A percentile compares a stretch with the other conserved stretches of the same genome.
phyloP scores from a whole-genome alignment of 1,140 invertebrate genomes.

The Lepidurus packardi region DNA sequence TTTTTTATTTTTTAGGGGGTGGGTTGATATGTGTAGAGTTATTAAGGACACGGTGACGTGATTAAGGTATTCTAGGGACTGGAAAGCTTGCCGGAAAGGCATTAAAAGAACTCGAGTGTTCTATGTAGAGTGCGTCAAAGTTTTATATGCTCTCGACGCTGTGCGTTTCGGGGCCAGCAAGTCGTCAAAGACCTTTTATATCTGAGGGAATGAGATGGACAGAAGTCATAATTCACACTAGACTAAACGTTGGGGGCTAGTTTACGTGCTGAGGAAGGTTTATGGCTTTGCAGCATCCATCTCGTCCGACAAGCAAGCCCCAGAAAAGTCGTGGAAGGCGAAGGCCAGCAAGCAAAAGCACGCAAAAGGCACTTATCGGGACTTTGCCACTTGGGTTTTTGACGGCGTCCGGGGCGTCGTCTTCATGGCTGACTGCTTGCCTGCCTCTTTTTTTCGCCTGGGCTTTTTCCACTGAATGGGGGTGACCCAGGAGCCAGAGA shows the following conservation, averaged over 20 bases:
- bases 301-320: neutral
- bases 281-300: conserved; percentile 21
- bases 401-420: conserved; percentile 19
- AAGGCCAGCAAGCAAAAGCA: neutral
- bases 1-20: neutral
- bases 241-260: conserved; percentile 20
- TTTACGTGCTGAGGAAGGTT: conserved; percentile 16
- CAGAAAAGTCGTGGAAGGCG: conserved; percentile 1
- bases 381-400: conserved; percentile 15
- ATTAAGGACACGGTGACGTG: neutral
- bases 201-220: conserved; percentile 13
- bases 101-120: neutral
- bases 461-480: neutral
- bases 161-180: neutral
- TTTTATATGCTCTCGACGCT: neutral
- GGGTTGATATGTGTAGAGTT: neutral
- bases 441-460: neutral
- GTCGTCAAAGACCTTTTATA: conserved; percentile 3
- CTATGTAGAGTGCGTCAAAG: conserved; percentile 3
- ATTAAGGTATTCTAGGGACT: neutral
- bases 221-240: conserved; percentile 22
- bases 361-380: conserved; percentile 2
- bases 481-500: neutral
- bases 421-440: conserved; percentile 20
- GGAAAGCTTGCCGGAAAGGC: neutral